Evolutionary conservation across 2,888 invertebrate genomes (phyloP).

Genomic region (Chloroclysta siterata): DNA sequence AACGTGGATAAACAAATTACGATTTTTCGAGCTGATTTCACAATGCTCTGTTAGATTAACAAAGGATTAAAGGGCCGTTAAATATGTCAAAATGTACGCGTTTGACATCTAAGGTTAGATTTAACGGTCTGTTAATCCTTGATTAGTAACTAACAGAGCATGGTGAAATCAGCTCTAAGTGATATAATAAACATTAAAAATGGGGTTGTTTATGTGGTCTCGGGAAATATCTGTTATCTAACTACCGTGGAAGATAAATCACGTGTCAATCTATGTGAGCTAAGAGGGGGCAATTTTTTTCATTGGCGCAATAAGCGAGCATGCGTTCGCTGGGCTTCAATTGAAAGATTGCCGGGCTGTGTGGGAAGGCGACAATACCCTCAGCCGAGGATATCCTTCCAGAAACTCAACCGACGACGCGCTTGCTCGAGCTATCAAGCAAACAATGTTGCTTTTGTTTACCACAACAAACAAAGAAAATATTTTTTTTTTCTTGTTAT

Average conservation of each 20-base stretch:
- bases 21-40: neutral
- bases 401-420: slow-evolving; percentile 66
- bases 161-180: no score
- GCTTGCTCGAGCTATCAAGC: slow-evolving; percentile 29
- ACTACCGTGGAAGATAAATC: slow-evolving; percentile 21
- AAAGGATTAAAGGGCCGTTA: no score
- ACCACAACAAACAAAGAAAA: neutral
- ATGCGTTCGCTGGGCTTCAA: slow-evolving; percentile 75
- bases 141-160: no score
- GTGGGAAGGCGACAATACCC: slow-evolving; percentile 80
- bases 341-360: slow-evolving; percentile 77
- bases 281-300: slow-evolving; percentile 74
- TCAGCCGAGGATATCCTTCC: slow-evolving; percentile 83
- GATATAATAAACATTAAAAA: neutral
- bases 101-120: no score
- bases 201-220: neutral
- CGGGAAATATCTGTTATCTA: slow-evolving; percentile 1
- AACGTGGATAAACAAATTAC: neutral
- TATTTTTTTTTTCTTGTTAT: neutral
- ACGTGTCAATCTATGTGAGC: slow-evolving; percentile 43
- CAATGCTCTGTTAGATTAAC: no score
- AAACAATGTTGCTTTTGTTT: slow-evolving; percentile 18
- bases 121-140: no score
- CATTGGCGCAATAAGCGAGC: slow-evolving; percentile 79
- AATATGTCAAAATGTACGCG: no score